Evolutionary conservation across 2,113 vertebrate genomes (phyloP).

Genomic region (Apeltes quadracus): DNA sequence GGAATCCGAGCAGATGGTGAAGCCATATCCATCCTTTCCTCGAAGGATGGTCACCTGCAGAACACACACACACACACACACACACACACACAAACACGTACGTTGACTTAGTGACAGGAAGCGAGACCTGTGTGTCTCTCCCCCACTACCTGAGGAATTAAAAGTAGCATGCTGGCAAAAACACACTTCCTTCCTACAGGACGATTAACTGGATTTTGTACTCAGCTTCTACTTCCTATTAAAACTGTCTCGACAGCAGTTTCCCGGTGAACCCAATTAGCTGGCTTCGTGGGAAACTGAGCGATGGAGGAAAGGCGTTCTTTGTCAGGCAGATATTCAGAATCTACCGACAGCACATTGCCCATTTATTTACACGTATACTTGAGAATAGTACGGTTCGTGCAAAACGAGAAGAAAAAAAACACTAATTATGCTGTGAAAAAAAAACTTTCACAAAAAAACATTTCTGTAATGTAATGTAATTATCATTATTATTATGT

Average conservation of each 20-base stretch:
- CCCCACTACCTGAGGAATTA: conserved; percentile 16
- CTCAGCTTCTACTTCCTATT: conserved; percentile 55
- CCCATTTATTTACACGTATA: neutral
- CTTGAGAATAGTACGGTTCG: neutral
- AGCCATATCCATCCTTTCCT: conserved; percentile 92
- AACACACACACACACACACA: conserved; percentile 36
- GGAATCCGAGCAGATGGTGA: conserved; percentile 96
- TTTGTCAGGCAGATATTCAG: conserved; percentile 4
- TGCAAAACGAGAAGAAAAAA: neutral
- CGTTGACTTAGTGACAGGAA: conserved; percentile 1
- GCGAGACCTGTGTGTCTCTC: neutral
- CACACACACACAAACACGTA: conserved; percentile 25
- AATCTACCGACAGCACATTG: neutral
- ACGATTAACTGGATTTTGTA: conserved; percentile 50
- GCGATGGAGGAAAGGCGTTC: conserved; percentile 16
- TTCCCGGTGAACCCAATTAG: conserved; percentile 58
- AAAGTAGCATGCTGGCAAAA: conserved; percentile 49
- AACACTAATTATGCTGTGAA: neutral
- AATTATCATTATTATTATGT: neutral
- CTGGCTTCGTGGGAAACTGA: conserved; percentile 37
- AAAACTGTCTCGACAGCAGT: conserved; percentile 60
- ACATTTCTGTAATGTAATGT: neutral
- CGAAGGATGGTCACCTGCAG: conserved; percentile 91
- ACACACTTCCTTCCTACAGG: conserved; percentile 49
- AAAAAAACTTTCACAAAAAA: neutral